These are phyloP conservation scores for Pachypanchax playfairii DNA, from an alignment of 2,113 vertebrate species.

Conservation along the genomic window DNA sequence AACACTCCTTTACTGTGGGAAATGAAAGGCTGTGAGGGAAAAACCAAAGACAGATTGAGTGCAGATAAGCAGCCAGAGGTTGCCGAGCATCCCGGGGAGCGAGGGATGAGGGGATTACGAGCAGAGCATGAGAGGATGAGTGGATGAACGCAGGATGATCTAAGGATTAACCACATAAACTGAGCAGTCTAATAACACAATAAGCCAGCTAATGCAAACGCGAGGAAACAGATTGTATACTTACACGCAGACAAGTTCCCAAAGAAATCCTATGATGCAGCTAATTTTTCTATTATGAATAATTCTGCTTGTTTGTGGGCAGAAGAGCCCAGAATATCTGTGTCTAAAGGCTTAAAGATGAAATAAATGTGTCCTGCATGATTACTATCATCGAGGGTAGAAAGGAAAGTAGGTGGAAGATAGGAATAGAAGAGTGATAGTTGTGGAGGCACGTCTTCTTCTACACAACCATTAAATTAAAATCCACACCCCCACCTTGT, in stretches of 20 bases:
- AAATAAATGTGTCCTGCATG: conserved; percentile 18
- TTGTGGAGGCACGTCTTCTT: conserved; percentile 48
- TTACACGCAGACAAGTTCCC: conserved; percentile 5
- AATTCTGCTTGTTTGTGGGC: conserved; percentile 15
- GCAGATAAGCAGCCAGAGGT: conserved; percentile 66
- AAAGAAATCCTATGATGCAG: conserved; percentile 3
- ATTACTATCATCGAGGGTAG: conserved; percentile 21
- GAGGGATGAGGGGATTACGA: conserved; percentile 76
- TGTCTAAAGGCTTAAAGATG: conserved; percentile 20
- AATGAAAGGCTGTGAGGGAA: conserved; percentile 24
- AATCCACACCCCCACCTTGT: conserved; percentile 71
- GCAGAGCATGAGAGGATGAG: conserved; percentile 72
- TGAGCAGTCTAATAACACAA: conserved; percentile 76
- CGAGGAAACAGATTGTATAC: conserved; percentile 50
- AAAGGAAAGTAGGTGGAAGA: conserved; percentile 36
- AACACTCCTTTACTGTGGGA: conserved; percentile 13
- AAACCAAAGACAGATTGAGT: conserved; percentile 50
- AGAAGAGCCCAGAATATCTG: conserved; percentile 7
- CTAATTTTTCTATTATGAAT: not conserved
- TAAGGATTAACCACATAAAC: conserved; percentile 78
- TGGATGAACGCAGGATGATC: conserved; percentile 76
- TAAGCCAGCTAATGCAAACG: conserved; percentile 64
- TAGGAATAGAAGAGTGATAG: conserved; percentile 22
- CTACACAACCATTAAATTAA: conserved; percentile 52
- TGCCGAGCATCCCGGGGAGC: conserved; percentile 55